Evolutionary conservation across 1,140 invertebrate species (phyloP).

Genomic region (Stegodyphus dumicola): DNA sequence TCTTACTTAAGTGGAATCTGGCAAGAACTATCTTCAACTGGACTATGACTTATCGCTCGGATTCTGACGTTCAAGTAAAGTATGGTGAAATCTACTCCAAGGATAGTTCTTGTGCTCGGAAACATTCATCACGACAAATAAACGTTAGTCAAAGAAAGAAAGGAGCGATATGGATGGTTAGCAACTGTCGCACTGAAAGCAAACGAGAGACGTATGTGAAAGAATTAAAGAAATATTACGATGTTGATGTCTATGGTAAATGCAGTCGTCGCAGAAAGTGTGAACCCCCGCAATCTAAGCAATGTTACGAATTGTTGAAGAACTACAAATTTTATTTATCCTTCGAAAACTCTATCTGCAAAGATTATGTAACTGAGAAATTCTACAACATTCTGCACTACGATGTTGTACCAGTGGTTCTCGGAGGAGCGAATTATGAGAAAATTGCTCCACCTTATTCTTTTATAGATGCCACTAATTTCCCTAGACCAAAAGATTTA

Average conservation of each 20-base stretch:
- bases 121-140: not conserved
- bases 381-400: slow-evolving; percentile 29
- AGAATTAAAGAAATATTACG: slow-evolving; percentile 72
- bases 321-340: slow-evolving; percentile 68
- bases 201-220: slow-evolving; percentile 72
- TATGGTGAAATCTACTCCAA: slow-evolving; percentile 64
- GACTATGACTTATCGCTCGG: slow-evolving; percentile 70
- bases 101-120: not conserved
- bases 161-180: slow-evolving; percentile 74
- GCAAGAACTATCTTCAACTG: slow-evolving; percentile 68
- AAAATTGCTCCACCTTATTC: slow-evolving; percentile 66
- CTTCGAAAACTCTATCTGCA: slow-evolving; percentile 68
- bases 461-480: slow-evolving; percentile 68
- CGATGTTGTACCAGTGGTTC: slow-evolving; percentile 62
- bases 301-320: slow-evolving; percentile 62
- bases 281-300: slow-evolving; percentile 53
- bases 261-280: slow-evolving; percentile 69
- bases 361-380: slow-evolving; percentile 68
- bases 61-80: slow-evolving; percentile 67
- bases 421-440: slow-evolving; percentile 63
- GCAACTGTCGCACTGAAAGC: slow-evolving; percentile 73
- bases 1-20: slow-evolving; percentile 36
- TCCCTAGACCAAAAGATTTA: slow-evolving; percentile 63
- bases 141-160: slow-evolving; percentile 62
- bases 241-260: slow-evolving; percentile 76